These are phyloP conservation scores for Papilio elwesi DNA, from an alignment of 2,888 invertebrate genomes.

Conservation along the genomic window DNA sequence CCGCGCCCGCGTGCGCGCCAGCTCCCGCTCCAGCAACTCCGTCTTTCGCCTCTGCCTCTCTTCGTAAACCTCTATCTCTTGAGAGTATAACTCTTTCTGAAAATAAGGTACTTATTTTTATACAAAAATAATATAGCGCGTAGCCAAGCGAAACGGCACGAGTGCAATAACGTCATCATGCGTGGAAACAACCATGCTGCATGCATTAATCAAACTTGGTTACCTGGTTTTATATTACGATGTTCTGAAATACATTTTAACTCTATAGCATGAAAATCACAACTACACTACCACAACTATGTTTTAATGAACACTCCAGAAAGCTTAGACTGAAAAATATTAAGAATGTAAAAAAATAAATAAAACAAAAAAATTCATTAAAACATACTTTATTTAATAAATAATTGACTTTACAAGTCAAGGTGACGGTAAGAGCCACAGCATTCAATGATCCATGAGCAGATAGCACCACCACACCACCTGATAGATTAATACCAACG, in stretches of 20 bases:
- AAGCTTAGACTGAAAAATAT: constrained; percentile 40
- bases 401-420: constrained; percentile 62
- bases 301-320: constrained; percentile 63
- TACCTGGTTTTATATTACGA: constrained; percentile 59
- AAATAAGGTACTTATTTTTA: constrained; percentile 48
- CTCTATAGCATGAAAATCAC: constrained; percentile 41
- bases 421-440: constrained; percentile 53
- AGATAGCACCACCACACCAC: constrained; percentile 80
- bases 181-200: constrained; percentile 49
- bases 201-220: constrained; percentile 55
- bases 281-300: constrained; percentile 54
- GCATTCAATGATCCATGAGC: constrained; percentile 66
- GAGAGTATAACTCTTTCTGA: constrained; percentile 86
- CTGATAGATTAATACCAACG: constrained; percentile 78
- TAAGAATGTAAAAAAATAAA: constrained; percentile 56
- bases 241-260: constrained; percentile 21
- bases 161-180: constrained; percentile 29
- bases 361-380: constrained; percentile 74
- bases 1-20: constrained; percentile 82
- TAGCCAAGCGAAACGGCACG: background rate
- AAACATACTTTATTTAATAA: constrained; percentile 64
- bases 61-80: constrained; percentile 82
- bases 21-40: constrained; percentile 71
- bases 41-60: constrained; percentile 83
- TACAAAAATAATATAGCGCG: background rate